Evolutionary conservation across 2,113 vertebrate species (phyloP), one percentile per base, ranked within the genome.

Genomic region (Tangachromis dhanisi): DNA sequence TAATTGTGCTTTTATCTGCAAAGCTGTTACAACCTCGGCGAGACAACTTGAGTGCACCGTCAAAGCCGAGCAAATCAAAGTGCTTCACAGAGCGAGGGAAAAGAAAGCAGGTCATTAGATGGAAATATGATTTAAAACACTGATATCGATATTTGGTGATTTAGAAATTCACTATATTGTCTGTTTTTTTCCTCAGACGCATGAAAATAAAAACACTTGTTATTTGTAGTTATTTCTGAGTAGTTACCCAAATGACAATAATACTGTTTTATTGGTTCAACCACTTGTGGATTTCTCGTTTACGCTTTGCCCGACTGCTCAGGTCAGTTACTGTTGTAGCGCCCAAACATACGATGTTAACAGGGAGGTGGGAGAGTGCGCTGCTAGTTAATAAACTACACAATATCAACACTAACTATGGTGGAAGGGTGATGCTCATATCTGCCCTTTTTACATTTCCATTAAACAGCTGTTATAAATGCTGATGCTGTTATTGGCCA

Each of bases 171-270:
- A 0, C n/a, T 24, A 24, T 14, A 14, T 71, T 40, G 35, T 71
- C 21, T 9, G 16, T 0, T 7, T 45, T 1, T 73, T 14, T 0
- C 35, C 12, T 42, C 35, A 71, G n/a, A 71, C 0, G 0, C 66
- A 71, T 9, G 33, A 68, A 38, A 66, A 31, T 59, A 61, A 8
- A 71, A 71, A 24, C n/a, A 24, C n/a, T 71, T 71, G 12, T 42
- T 24, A 24, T 40, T n/a, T 14, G 63, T 68, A 40, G 35, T 40
- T 68, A 40, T 16, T 71, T 40, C 66, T 71, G 66, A 24, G 66
- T 71, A 24, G 35, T 24, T 6, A 71, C 12, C 0, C 35, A 71
- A 40, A 24, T 71, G 11, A 40, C 35, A 68, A 4, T 24, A 42
- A 42, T 14, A 14, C n/a, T 6, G 5, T 71, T 71, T 71, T 24